These are phyloP conservation scores for Lymantria monacha DNA, from an alignment of 2,888 invertebrate species.

Conservation along the genomic window DNA sequence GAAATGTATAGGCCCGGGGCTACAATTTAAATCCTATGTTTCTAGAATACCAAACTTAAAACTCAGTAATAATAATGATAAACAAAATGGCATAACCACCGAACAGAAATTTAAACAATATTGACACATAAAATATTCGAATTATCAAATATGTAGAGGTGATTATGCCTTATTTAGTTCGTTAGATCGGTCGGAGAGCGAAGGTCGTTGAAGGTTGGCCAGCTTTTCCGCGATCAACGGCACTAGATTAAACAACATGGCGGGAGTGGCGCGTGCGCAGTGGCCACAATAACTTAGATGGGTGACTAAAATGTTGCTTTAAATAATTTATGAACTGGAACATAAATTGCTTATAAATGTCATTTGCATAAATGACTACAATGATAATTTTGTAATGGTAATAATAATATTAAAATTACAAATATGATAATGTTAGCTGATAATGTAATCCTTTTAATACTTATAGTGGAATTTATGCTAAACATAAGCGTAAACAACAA, in stretches of 20 bases:
- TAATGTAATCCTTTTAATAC: slow-evolving; percentile 2
- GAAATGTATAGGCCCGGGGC: slow-evolving; percentile 61
- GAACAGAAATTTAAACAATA: slow-evolving; percentile 24
- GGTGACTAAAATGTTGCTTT: slow-evolving; percentile 58
- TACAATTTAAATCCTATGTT: slow-evolving; percentile 67
- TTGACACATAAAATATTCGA: slow-evolving; percentile 18
- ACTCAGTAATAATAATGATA: slow-evolving; percentile 42
- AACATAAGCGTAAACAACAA: background rate
- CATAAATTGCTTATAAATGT: slow-evolving; percentile 10
- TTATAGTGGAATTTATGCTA: background rate
- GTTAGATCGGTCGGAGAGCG: slow-evolving; percentile 74
- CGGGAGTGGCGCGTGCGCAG: slow-evolving; percentile 79
- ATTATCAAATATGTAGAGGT: slow-evolving; percentile 25
- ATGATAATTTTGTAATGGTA: background rate
- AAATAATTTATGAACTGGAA: slow-evolving; percentile 35
- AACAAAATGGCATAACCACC: slow-evolving; percentile 30
- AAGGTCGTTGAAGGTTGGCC: slow-evolving; percentile 82
- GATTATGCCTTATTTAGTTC: slow-evolving; percentile 42
- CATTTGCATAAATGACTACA: background rate
- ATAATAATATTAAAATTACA: slow-evolving; percentile 5
- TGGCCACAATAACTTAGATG: slow-evolving; percentile 57
- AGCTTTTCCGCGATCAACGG: slow-evolving; percentile 81
- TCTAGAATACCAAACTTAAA: slow-evolving; percentile 61
- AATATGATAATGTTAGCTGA: slow-evolving; percentile 4
- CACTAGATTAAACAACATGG: slow-evolving; percentile 81